Conservation (phyloP, 2,888 invertebrate genomes). For the Panopea generosa region DNA sequence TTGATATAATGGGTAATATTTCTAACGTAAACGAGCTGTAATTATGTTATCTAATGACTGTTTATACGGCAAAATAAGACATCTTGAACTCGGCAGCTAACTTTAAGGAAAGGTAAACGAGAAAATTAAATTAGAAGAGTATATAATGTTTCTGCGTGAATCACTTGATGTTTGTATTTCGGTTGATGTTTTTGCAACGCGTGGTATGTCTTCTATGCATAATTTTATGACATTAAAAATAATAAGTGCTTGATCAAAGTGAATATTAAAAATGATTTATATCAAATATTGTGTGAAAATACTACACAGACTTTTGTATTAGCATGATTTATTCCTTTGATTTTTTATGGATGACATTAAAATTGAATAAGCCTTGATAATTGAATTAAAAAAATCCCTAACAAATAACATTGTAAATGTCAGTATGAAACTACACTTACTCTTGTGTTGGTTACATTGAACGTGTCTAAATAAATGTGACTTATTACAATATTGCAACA, state of each 20-base stretch:
- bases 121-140: slow-evolving; percentile 27
- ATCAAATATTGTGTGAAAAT: too few relatives aligned
- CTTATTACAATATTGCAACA: not conserved
- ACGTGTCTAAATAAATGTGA: too few relatives aligned
- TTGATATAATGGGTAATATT: slow-evolving; percentile 45
- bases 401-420: not conserved
- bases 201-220: slow-evolving; percentile 1
- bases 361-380: not conserved
- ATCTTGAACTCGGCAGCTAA: slow-evolving; percentile 20
- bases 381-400: not conserved
- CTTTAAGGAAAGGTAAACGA: not conserved
- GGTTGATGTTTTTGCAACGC: not conserved
- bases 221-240: too few relatives aligned
- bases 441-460: too few relatives aligned
- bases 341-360: too few relatives aligned
- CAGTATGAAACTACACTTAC: too few relatives aligned
- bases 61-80: slow-evolving; percentile 38
- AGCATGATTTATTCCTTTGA: too few relatives aligned
- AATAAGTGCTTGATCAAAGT: too few relatives aligned
- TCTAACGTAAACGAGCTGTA: slow-evolving; percentile 29
- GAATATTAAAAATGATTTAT: too few relatives aligned
- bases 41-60: slow-evolving; percentile 45
- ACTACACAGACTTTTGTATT: too few relatives aligned
- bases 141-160: slow-evolving; percentile 13
- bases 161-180: slow-evolving; percentile 3